Conservation (phyloP, 1,140 invertebrate species). For the Aricia agestis region DNA sequence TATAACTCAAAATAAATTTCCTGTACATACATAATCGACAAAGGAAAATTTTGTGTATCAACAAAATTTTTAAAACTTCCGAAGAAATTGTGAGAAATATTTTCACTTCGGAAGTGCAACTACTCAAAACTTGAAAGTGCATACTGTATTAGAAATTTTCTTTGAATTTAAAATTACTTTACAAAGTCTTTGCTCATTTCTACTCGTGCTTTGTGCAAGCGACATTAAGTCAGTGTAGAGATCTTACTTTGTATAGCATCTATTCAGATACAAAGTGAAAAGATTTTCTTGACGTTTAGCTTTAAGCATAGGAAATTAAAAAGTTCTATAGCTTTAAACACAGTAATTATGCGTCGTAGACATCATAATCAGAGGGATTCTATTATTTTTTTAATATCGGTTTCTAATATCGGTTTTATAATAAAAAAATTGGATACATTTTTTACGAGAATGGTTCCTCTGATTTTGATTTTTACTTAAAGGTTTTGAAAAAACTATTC, state of each 20-base stretch:
- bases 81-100: constrained; percentile 11
- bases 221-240: background rate
- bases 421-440: too few relatives aligned
- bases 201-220: background rate
- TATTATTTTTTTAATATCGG: too few relatives aligned
- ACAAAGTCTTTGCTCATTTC: constrained; percentile 3
- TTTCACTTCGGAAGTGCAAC: constrained; percentile 4
- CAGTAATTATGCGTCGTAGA: too few relatives aligned
- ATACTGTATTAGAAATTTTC: constrained; percentile 15
- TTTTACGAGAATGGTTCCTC: too few relatives aligned
- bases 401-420: too few relatives aligned
- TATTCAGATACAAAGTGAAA: background rate
- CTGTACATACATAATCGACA: background rate
- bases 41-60: background rate
- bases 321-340: too few relatives aligned
- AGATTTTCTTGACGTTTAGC: background rate
- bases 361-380: too few relatives aligned
- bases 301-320: background rate
- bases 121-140: constrained; percentile 11
- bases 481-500: too few relatives aligned
- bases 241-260: constrained; percentile 1
- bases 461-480: too few relatives aligned
- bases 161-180: constrained; percentile 8
- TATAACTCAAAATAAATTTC: background rate
- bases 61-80: background rate